Evolutionary conservation across 2,113 vertebrate species (phyloP).

Genomic region (Cyanistes caeruleus): DNA sequence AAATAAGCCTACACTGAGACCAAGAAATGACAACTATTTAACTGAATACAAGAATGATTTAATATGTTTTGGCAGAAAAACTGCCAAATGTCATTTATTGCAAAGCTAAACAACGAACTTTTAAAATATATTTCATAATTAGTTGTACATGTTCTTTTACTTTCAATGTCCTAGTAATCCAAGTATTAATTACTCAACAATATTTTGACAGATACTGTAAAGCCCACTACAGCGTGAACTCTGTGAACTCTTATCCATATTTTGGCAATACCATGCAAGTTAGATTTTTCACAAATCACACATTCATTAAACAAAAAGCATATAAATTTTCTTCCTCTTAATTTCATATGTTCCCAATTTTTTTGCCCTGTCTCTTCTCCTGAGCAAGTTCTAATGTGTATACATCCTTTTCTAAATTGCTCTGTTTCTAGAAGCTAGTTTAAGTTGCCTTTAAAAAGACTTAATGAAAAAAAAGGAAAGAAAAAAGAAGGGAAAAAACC

Average conservation of each 20-base stretch:
- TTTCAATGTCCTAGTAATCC: background rate
- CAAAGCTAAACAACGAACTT: slow-evolving; percentile 2
- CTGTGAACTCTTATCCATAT: background rate
- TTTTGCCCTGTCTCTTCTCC: background rate
- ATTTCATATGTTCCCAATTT: background rate
- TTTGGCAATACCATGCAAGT: background rate
- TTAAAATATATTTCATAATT: background rate
- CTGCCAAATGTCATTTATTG: background rate
- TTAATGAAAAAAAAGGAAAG: no score
- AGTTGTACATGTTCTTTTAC: background rate
- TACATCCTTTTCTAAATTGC: background rate
- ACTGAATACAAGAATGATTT: background rate
- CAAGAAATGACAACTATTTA: background rate
- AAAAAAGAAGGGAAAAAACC: background rate
- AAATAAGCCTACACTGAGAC: background rate
- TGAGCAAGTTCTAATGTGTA: background rate
- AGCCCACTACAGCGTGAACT: background rate
- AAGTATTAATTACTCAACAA: background rate
- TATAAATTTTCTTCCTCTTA: background rate
- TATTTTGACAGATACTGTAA: background rate
- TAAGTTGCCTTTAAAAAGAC: background rate
- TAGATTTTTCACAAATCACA: background rate
- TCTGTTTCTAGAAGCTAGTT: background rate
- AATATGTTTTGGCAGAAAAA: background rate
- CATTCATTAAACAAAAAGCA: background rate